These are phyloP conservation scores for Cariama cristata DNA, from an alignment of 2,113 vertebrate species.

Conservation along the genomic window DNA sequence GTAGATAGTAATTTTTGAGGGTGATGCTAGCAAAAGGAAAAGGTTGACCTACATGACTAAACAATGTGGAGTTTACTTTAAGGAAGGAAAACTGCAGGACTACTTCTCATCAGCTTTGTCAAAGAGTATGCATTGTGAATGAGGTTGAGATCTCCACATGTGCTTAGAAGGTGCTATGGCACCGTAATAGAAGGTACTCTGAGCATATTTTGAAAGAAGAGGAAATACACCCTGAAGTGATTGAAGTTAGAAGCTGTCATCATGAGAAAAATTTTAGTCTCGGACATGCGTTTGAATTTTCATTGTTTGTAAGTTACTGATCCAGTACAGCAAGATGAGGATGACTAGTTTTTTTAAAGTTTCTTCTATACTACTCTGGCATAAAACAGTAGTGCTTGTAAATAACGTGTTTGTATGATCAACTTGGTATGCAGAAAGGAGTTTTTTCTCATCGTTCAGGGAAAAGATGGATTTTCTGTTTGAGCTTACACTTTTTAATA, in stretches of 20 bases:
- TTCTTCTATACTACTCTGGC: background rate
- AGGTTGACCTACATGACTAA: background rate
- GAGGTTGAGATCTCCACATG: background rate
- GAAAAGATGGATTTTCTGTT: background rate
- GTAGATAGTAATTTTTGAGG: slow-evolving; percentile 3
- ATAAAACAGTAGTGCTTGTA: background rate
- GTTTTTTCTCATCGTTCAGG: background rate
- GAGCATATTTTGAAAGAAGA: background rate
- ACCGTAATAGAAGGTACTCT: background rate
- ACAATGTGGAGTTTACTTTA: background rate
- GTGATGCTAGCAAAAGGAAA: background rate
- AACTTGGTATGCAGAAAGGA: background rate
- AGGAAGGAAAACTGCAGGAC: background rate
- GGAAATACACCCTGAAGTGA: background rate
- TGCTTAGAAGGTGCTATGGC: background rate
- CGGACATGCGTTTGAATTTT: background rate
- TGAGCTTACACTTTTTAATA: background rate
- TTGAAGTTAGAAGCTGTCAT: background rate
- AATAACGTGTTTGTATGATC: background rate
- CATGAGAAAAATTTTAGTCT: background rate
- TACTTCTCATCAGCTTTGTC: background rate
- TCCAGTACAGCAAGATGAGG: background rate
- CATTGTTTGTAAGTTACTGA: background rate
- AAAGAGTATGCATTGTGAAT: background rate
- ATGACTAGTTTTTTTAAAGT: background rate